Percentiles rank a stretch among this genome's conserved stretches.
Conservation (phyloP, 2,113 vertebrate species). For the Odobenus rosmarus region DNA sequence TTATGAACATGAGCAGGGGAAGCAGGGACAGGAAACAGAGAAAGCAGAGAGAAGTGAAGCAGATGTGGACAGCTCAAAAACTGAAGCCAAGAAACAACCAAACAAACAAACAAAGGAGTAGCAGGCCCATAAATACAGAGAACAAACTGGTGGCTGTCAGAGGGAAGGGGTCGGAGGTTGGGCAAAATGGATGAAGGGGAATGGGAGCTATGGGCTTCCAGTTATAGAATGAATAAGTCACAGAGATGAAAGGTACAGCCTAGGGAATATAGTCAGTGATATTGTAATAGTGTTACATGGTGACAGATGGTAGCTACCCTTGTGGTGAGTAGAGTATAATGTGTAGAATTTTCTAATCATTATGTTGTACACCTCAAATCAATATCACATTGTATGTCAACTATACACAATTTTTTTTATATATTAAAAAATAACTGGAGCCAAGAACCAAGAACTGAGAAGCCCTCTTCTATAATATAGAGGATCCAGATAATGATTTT, state of each 20-base stretch:
- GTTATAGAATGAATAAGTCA: not conserved
- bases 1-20: not conserved
- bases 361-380: not conserved
- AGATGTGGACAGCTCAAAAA: constrained; percentile 4
- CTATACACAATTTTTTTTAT: not conserved
- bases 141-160: not conserved
- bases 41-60: not conserved
- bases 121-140: not conserved
- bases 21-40: constrained; percentile 37
- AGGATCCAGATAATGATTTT: constrained; percentile 53
- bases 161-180: not conserved
- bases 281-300: not conserved
- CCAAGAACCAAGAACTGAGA: constrained; percentile 26
- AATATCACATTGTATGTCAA: not conserved
- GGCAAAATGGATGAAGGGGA: not conserved
- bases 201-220: not conserved
- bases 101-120: not conserved
- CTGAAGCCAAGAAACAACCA: not conserved
- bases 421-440: not conserved
- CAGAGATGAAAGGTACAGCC: not conserved
- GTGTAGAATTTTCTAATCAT: not conserved
- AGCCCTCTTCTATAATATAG: constrained; percentile 30
- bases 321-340: not conserved
- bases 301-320: not conserved
- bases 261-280: not conserved